Percentiles rank a stretch among this genome's conserved stretches.
phyloP scores from a whole-genome alignment of 2,797 vertebrate species.

The Lacerta bilineata region DNA sequence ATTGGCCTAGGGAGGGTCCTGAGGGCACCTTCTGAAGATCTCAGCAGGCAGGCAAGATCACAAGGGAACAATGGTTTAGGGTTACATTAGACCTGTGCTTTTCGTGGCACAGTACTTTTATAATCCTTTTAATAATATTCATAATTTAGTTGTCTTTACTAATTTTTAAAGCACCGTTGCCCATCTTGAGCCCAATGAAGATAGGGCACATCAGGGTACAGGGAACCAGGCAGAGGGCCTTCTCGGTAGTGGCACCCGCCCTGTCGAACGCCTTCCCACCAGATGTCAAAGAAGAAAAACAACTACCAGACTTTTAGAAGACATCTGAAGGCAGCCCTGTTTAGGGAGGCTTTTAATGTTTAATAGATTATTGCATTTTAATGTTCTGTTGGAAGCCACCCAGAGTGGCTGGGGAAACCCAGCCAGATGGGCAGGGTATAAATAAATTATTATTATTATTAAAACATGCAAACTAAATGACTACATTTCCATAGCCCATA shows the following conservation, averaged over 20 bases:
- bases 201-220: neutral
- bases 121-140: neutral
- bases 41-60: neutral
- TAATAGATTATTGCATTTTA: no score
- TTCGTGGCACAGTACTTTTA: neutral
- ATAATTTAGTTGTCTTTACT: conserved; percentile 17
- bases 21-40: neutral
- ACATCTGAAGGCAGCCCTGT: no score
- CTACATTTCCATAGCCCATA: neutral
- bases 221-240: no score
- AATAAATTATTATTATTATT: neutral
- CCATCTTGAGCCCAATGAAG: neutral
- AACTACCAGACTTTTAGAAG: no score
- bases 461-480: conserved; percentile 1
- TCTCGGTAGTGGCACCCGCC: no score
- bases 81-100: neutral
- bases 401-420: no score
- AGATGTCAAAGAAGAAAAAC: no score
- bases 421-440: no score
- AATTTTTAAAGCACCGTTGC: conserved; percentile 14
- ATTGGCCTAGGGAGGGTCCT: no score
- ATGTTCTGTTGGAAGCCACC: no score
- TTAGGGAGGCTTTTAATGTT: no score
- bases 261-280: no score
- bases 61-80: neutral